Conservation (phyloP, 2,888 invertebrate species). For the Heliconius erato region DNA sequence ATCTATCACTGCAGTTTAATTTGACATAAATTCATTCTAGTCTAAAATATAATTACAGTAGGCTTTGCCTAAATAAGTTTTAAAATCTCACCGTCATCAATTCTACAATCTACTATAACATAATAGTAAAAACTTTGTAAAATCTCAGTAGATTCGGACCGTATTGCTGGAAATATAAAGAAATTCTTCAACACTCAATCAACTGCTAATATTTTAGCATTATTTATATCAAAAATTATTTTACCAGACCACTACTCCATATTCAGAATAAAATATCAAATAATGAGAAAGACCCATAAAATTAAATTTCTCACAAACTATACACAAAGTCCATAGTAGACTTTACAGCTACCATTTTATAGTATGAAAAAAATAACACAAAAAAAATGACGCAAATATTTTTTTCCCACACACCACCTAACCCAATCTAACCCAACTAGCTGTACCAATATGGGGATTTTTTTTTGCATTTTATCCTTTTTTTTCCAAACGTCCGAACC, state of each 20-base stretch:
- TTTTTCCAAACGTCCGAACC: conserved; percentile 67
- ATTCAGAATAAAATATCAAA: neutral
- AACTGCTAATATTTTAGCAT: too few relatives aligned
- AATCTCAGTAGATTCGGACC: too few relatives aligned
- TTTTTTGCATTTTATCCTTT: conserved; percentile 53
- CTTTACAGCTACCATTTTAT: neutral
- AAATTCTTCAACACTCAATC: neutral
- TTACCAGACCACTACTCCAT: neutral
- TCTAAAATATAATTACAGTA: too few relatives aligned
- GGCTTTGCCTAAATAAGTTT: too few relatives aligned
- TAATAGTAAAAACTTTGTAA: too few relatives aligned
- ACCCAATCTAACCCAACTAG: conserved; percentile 55
- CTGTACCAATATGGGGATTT: conserved; percentile 50
- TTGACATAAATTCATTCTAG: too few relatives aligned
- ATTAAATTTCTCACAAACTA: neutral
- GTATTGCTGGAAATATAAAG: too few relatives aligned
- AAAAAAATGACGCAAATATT: conserved; percentile 29
- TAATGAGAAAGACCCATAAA: neutral
- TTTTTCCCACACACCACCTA: conserved; percentile 29
- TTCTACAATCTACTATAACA: too few relatives aligned
- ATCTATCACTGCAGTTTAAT: too few relatives aligned
- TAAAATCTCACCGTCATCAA: too few relatives aligned
- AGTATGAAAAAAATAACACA: neutral
- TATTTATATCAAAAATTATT: neutral
- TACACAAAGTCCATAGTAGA: neutral